Base-by-base conservation (phyloP, 2,888 invertebrate genomes). In the Eubasilissa splendida region DNA sequence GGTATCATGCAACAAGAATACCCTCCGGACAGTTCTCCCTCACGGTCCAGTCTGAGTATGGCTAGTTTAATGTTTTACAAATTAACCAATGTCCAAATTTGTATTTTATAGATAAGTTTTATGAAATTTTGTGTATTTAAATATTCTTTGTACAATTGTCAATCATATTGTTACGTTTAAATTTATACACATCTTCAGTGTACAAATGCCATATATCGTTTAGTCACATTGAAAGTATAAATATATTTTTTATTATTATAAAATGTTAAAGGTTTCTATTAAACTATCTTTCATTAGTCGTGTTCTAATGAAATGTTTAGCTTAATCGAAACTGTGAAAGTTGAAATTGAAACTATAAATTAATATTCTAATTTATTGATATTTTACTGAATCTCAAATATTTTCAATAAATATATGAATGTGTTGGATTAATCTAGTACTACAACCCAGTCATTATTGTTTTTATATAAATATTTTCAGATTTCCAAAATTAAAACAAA, bases 31-130 rank as follows among this genome's bases (percentile, higher is more conserved):
- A 95, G 86, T 94, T 97, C 85, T 96, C 97, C 84, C 90, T 97
- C 65, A 96, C 97, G 12, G 93, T 97, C 81, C 97, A 97, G 85
- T 97, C 97, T 0, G 97, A 97, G 87, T 97, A 97, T 89, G 97
- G 97, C 85, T 95, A 90, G 89, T n/a, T 42, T 42, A 53, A 54
- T 22, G 22, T 76, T 76, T 63, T 76, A 76, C 33, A 8, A 65
- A 14, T 65, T 11, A 54, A 66, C 33, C 42, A 65, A 65, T 42
- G 42, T 66, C n/a, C 33, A 22, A 50, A 33, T 66, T 31, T 66
- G 65, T 66, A 66, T 42, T 66, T 33, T 66, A 42, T 53, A 70
- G 53, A 53, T 70, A 70, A 54, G 70, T 70, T 53, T 31, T 66
- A 66, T 42, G 53, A 8, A n/a, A 11, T 12, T 33, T 66, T 42